Percentiles rank a stretch among this genome's conserved stretches.
These are phyloP conservation scores for Dipodomys stephensi DNA, from an alignment of 2,113 vertebrate genomes.

Conservation along the genomic window DNA sequence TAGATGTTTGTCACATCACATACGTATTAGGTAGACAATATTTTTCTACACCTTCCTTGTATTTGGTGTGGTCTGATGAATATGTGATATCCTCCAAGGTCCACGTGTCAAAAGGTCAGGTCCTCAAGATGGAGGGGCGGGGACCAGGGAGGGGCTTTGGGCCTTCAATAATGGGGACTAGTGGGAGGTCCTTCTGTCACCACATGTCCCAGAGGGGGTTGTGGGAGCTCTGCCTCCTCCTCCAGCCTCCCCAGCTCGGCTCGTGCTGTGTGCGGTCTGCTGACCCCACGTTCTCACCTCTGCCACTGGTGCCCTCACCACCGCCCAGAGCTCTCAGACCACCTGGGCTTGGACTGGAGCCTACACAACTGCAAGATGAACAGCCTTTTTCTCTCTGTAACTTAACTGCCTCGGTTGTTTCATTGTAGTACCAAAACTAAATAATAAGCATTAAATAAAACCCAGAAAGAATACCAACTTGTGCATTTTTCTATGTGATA, in stretches of 20 bases:
- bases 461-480: neutral
- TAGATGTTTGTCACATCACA: neutral
- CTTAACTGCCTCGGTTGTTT: neutral
- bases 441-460: neutral
- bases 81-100: neutral
- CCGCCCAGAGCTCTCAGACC: neutral
- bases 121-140: neutral
- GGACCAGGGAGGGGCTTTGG: too few relatives aligned
- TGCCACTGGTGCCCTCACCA: neutral
- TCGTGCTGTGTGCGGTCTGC: neutral
- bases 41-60: neutral
- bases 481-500: neutral
- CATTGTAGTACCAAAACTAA: neutral
- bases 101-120: neutral
- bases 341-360: neutral
- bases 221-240: too few relatives aligned
- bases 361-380: neutral
- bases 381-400: neutral
- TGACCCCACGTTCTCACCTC: neutral
- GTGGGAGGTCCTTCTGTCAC: too few relatives aligned
- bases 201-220: too few relatives aligned
- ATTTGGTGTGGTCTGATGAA: neutral
- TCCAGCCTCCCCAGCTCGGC: neutral
- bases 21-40: neutral
- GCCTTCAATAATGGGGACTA: neutral